Percentiles rank a stretch among this genome's conserved stretches.
These are phyloP conservation scores for Ormia ochracea DNA, from an alignment of 2,888 invertebrate genomes.

Conservation along the genomic window DNA sequence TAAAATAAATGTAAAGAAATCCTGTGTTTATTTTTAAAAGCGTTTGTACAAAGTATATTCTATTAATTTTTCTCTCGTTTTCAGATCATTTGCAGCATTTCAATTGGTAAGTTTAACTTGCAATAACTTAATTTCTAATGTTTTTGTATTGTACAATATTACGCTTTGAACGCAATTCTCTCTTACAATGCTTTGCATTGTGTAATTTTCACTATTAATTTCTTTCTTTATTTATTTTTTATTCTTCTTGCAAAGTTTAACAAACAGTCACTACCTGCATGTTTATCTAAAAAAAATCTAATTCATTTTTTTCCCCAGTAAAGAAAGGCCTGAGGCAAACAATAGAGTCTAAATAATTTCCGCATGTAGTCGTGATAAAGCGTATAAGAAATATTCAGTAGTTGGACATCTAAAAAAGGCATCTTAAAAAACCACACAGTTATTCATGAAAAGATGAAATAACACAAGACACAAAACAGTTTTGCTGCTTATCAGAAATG, in stretches of 20 bases:
- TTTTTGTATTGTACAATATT: too few species aligned
- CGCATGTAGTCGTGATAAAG: conserved; percentile 65
- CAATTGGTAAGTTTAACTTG: too few species aligned
- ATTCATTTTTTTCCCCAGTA: conserved; percentile 18
- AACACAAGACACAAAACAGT: conserved; percentile 18
- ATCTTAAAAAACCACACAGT: conserved; percentile 38
- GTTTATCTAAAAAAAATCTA: conserved; percentile 46
- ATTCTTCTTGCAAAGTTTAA: neutral
- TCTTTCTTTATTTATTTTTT: neutral
- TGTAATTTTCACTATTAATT: neutral
- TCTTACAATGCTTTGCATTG: too few species aligned
- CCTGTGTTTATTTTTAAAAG: too few species aligned
- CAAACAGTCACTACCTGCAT: conserved; percentile 22
- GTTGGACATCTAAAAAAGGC: conserved; percentile 27
- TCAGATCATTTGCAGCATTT: too few species aligned
- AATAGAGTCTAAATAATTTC: conserved; percentile 74
- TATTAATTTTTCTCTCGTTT: too few species aligned
- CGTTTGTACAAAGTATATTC: too few species aligned
- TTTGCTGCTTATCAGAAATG: neutral
- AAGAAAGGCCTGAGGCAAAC: conserved; percentile 56
- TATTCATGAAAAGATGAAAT: conserved; percentile 22
- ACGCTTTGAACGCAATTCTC: too few species aligned
- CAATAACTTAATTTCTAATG: too few species aligned
- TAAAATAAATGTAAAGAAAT: too few species aligned
- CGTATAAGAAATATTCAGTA: conserved; percentile 20